These are phyloP conservation scores for Todus mexicanus DNA, from an alignment of 2,797 vertebrate species.

Conservation along the genomic window DNA sequence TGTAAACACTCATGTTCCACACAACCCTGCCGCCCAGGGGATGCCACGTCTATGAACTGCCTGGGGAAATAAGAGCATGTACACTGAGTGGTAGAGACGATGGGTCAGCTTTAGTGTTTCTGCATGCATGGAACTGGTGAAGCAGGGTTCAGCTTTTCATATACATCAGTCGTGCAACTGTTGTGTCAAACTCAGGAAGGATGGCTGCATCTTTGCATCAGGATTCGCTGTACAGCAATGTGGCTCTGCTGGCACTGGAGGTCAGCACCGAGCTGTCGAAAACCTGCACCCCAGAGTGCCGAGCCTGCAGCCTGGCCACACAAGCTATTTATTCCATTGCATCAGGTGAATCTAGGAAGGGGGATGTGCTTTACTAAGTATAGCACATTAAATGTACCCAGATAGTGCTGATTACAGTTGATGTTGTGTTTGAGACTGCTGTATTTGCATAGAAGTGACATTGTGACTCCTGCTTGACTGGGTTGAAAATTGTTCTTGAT, in stretches of 20 bases:
- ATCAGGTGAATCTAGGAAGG: rapidly evolving
- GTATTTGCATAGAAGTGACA: rapidly evolving
- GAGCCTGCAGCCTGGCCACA: rapidly evolving
- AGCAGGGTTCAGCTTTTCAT: neutral
- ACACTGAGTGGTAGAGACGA: rapidly evolving
- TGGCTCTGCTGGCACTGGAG: neutral
- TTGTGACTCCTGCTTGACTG: neutral
- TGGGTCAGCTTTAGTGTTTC: neutral
- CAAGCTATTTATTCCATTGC: rapidly evolving
- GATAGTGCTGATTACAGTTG: neutral
- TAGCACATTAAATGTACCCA: rapidly evolving
- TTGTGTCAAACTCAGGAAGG: rapidly evolving
- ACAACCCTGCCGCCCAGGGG: neutral
- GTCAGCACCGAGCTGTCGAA: constrained; percentile 50
- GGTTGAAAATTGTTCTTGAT: neutral
- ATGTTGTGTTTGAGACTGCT: neutral
- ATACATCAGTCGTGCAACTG: rapidly evolving
- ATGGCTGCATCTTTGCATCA: neutral
- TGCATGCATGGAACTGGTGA: rapidly evolving
- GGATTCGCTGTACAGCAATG: neutral
- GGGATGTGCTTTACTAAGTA: rapidly evolving
- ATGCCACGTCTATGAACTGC: rapidly evolving
- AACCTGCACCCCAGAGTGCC: rapidly evolving
- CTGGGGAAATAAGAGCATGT: rapidly evolving
- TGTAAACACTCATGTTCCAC: rapidly evolving